Evolutionary conservation across 2,797 vertebrate genomes (phyloP), one percentile per base, ranked within the genome.

Genomic region (Kryptolebias ocellatus): DNA sequence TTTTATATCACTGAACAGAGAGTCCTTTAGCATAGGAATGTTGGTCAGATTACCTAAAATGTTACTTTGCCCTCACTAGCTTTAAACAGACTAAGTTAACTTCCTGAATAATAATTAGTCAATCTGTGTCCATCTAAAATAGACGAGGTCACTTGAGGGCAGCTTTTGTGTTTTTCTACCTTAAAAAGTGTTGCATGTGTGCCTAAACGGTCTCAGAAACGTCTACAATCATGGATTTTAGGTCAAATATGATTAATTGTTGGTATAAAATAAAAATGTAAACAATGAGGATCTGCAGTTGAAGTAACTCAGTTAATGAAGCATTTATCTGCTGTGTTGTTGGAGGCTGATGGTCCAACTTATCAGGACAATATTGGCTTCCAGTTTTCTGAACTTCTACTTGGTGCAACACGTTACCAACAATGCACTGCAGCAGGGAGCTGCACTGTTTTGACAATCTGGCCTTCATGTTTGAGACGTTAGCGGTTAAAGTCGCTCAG

Each of bases 381-480:
- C 64, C 3, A 51, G 39, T 28, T 27, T 12, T 49, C 42, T 53
- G 17, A 31, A 44, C 7, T 37, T 16, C 42, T 42, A 10, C 18
- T 52, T 14, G 17, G 58, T 53, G 12, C 2, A 55, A 49, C 24
- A 28, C 4, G 29, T 1, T 42, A 31, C 24, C 37, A 57, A 31
- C n/a, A 64, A 57, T 10, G 50, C 31, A 46, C 31, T 20, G 9
- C 58, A 50, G 31, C 24, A 27, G 39, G 10, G 18, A 45, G 45
- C 52, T 54, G 27, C 39, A 61, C 28, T 28, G 53, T 56, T 73
- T 2, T 64, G 29, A 73, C 46, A 65, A 51, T 44, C 27, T 34
- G 63, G 46, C 54, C 29, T 62, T 79, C 44, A 49, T 45, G 44
- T 69, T 44, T 65, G 51, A 53, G 12, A 70, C 52, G 63, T 64